These are phyloP conservation scores for Azorinus chamasolen DNA, from an alignment of 2,888 invertebrate species.

Conservation along the genomic window DNA sequence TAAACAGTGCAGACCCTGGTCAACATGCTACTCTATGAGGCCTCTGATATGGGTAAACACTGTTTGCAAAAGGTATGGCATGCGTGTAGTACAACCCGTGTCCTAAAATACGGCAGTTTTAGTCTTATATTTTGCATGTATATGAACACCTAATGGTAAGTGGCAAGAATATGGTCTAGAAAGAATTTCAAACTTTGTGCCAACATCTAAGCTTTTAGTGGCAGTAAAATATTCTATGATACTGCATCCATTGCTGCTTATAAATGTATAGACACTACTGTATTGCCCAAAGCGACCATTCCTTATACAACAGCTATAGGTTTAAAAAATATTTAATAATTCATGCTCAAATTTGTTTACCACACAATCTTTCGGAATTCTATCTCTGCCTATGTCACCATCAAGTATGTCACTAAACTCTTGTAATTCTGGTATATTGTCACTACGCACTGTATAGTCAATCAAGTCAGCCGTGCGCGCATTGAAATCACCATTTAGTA, in stretches of 20 bases:
- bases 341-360: constrained; percentile 18
- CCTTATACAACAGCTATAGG: constrained; percentile 8
- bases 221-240: constrained; percentile 17
- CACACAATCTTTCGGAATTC: constrained; percentile 5
- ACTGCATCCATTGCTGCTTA: constrained; percentile 23
- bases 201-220: too few relatives aligned
- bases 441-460: constrained; percentile 3
- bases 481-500: constrained; percentile 13
- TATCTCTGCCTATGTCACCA: constrained; percentile 6
- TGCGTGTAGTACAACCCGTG: too few relatives aligned
- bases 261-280: constrained; percentile 8
- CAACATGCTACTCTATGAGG: too few relatives aligned
- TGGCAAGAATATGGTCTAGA: too few relatives aligned
- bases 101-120: too few relatives aligned
- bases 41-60: too few relatives aligned
- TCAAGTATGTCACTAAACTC: constrained; percentile 16
- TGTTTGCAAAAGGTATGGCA: too few relatives aligned
- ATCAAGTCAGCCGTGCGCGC: constrained; percentile 3
- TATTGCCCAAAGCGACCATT: constrained; percentile 10
- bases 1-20: too few relatives aligned
- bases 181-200: too few relatives aligned
- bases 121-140: too few relatives aligned
- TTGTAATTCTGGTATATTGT: constrained; percentile 3
- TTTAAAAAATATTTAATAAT: constrained; percentile 13
- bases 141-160: too few relatives aligned